phyloP scores from a whole-genome alignment of 2,797 vertebrate genomes.

The Fistularia commersonii region DNA sequence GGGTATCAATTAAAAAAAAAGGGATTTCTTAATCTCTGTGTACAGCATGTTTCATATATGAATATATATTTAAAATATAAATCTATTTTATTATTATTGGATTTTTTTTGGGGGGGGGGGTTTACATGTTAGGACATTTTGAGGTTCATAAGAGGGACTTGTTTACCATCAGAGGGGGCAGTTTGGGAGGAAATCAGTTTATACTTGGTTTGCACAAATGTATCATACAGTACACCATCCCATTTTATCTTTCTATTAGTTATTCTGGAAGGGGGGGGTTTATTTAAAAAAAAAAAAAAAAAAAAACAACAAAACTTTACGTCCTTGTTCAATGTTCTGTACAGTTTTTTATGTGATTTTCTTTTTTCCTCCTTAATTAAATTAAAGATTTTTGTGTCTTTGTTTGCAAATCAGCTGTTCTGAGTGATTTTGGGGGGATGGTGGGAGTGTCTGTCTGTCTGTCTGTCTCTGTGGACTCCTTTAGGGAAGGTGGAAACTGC shows the following conservation, averaged over 20 bases:
- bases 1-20: constrained; percentile 72
- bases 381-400: constrained; percentile 83
- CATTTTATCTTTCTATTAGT: constrained; percentile 60
- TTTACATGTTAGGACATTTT: constrained; percentile 73
- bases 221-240: constrained; percentile 73
- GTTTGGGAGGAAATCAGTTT: constrained; percentile 63
- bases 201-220: constrained; percentile 76
- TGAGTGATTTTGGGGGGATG: no score
- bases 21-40: constrained; percentile 72
- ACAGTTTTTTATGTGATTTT: constrained; percentile 75
- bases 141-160: constrained; percentile 46
- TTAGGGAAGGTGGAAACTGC: no score
- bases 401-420: constrained; percentile 70
- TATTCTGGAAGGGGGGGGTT: constrained; percentile 58
- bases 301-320: constrained; percentile 74
- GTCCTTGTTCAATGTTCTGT: constrained; percentile 78
- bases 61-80: constrained; percentile 80
- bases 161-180: constrained; percentile 53
- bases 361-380: constrained; percentile 74
- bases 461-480: no score
- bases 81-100: constrained; percentile 83
- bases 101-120: constrained; percentile 62
- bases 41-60: constrained; percentile 81
- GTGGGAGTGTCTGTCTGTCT: no score
- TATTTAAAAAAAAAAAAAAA: no score